These are phyloP conservation scores for Rattus rattus DNA, from an alignment of 2,113 vertebrate genomes.

Conservation along the genomic window DNA sequence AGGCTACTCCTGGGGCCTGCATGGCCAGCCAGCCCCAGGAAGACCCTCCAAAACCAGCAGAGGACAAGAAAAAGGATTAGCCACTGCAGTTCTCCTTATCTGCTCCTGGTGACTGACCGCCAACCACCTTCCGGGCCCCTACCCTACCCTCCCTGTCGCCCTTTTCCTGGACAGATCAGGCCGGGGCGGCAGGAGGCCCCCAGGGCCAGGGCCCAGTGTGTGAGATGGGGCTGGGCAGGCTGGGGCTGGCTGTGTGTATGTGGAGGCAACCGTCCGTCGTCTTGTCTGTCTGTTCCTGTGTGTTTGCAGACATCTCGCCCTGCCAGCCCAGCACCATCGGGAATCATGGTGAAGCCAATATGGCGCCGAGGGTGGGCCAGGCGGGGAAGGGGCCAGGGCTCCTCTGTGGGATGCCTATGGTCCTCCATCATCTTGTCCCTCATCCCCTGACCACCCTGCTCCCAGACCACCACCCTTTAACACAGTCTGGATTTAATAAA, in stretches of 20 bases:
- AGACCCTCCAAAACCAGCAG: conserved; percentile 90
- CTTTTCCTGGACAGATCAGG: conserved; percentile 74
- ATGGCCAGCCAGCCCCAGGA: conserved; percentile 53
- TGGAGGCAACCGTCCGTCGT: conserved; percentile 54
- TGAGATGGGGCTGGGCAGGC: conserved; percentile 2
- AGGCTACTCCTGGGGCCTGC: conserved; percentile 3
- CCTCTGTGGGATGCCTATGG: not conserved
- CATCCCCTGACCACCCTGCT: not conserved
- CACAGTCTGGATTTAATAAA: conserved; percentile 86
- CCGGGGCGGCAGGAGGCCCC: conserved; percentile 34
- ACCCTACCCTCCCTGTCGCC: conserved; percentile 40
- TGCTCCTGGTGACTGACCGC: conserved; percentile 69
- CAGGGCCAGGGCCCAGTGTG: not conserved
- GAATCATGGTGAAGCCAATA: conserved; percentile 78
- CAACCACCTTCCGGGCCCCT: not conserved
- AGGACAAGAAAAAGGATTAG: conserved; percentile 96
- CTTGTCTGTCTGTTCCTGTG: conserved; percentile 46
- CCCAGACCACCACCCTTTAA: conserved; percentile 74
- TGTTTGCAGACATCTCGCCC: conserved; percentile 68
- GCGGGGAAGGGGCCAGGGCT: conserved; percentile 42
- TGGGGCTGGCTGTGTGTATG: conserved; percentile 19
- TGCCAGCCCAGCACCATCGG: conserved; percentile 59
- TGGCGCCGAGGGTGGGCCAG: conserved; percentile 60
- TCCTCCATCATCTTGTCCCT: conserved; percentile 68
- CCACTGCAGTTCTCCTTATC: not conserved